Base-by-base conservation (phyloP, 2,797 vertebrate genomes). In the Pipistrellus pipistrellus region DNA sequence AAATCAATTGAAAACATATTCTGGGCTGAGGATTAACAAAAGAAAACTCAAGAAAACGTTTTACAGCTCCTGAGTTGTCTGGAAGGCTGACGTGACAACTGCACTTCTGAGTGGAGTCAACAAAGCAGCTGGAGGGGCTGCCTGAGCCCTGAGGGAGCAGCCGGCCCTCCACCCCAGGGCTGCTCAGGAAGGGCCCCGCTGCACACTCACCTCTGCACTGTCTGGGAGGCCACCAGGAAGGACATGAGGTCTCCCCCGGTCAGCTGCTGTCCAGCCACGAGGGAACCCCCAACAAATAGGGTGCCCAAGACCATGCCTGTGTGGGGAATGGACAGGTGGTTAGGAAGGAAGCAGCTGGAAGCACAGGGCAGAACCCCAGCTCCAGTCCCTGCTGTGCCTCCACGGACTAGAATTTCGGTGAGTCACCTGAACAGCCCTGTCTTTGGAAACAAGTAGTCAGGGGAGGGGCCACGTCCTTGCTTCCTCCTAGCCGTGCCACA, bases 221-320 rank as follows among this genome's bases (percentile, higher is more conserved):
- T 99, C 97, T 99, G 99, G 0, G 99, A 99, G 13, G 99, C 99
- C 92, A 99, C 99, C 97, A 99, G 95, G 97, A 99, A 99, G 86
- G 99, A 99, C 99, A 99, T 99, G 94, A 99, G 99, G 90, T 99
- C 99, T 21, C 99, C 99, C 0, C 99, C 99, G 0, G 98, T 99
- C 97, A 99, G 98, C 98, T 99, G 98, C 18, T 99, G 98, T 80
- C 98, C 98, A 0, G 99, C 98, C 98, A 99, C 99, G 90, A 99
- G 98, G 82, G 99, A 99, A 69, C 99, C 99, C 7, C 99, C 99
- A 2, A 99, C 98, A 38, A 99, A 99, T 91, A 99, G 99, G 76
- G 99, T 99, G 89, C 99, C 99, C 44, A 99, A 97, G 25, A 99
- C 99, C 51, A 99, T 99, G 96, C 99, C 99, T 99, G 97, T 0